Percentiles rank a stretch among this genome's conserved stretches.
These are phyloP conservation scores for Dicerorhinus sumatrensis DNA, from an alignment of 2,113 vertebrate species.

Conservation along the genomic window DNA sequence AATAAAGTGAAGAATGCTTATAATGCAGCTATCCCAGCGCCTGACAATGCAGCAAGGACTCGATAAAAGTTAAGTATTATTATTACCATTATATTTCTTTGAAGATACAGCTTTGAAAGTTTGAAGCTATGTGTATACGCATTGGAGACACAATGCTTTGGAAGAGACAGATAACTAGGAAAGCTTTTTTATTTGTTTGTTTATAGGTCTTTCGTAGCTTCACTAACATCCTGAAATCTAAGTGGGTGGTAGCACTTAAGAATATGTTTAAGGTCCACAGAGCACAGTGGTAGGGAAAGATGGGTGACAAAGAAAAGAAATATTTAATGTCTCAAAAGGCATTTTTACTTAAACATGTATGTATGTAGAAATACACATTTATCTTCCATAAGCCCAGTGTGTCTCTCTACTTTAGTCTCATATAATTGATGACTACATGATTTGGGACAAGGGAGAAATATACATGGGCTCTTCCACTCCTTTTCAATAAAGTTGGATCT, in stretches of 20 bases:
- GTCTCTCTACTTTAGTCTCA: background rate
- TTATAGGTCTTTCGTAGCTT: background rate
- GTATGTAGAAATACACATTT: background rate
- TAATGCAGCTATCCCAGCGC: background rate
- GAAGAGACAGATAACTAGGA: background rate
- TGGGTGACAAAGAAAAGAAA: background rate
- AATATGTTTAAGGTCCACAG: background rate
- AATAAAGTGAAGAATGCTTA: background rate
- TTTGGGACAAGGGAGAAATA: background rate
- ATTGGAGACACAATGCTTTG: background rate
- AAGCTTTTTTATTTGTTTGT: background rate
- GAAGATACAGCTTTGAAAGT: background rate
- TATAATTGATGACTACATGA: background rate
- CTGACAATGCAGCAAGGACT: background rate
- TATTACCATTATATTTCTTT: background rate
- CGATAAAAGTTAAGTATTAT: background rate
- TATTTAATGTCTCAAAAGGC: background rate
- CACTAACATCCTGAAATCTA: background rate
- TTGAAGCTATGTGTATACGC: background rate
- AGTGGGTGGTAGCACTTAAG: background rate
- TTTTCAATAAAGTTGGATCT: constrained; percentile 38
- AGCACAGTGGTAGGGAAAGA: background rate
- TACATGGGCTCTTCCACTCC: background rate
- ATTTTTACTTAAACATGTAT: background rate
- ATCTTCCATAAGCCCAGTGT: background rate